These are phyloP conservation scores for Dinoponera quadriceps DNA, from an alignment of 1,140 invertebrate species.

Conservation along the genomic window DNA sequence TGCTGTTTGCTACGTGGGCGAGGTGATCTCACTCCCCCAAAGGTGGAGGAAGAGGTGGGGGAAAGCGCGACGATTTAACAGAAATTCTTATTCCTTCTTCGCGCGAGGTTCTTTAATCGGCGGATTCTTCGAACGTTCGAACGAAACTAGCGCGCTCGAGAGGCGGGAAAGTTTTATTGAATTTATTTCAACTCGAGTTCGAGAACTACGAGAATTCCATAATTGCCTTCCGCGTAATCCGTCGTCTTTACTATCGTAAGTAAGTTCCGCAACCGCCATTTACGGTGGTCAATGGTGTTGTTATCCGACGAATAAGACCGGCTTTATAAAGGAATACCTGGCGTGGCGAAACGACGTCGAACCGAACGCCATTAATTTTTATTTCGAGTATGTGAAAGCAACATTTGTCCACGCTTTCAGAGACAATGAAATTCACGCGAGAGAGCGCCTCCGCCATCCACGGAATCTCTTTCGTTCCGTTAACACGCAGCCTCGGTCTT, in stretches of 20 bases:
- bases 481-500: slow-evolving; percentile 22
- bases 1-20: background rate
- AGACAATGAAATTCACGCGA: slow-evolving; percentile 21
- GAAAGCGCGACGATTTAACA: background rate
- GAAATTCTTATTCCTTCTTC: slow-evolving; percentile 9
- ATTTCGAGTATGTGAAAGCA: slow-evolving; percentile 4
- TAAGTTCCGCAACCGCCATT: background rate
- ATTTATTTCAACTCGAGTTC: background rate
- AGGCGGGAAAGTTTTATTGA: background rate
- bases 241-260: background rate
- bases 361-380: slow-evolving; percentile 8
- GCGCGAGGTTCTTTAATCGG: background rate
- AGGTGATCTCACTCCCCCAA: background rate
- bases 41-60: background rate
- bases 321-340: background rate
- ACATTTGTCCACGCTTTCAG: background rate
- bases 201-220: background rate
- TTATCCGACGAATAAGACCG: background rate
- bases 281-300: too few species aligned
- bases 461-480: slow-evolving; percentile 27
- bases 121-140: background rate
- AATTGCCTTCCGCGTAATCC: background rate
- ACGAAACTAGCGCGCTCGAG: background rate
- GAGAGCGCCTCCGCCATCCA: background rate
- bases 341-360: background rate